These are phyloP conservation scores for Xiphydria camelus DNA, from an alignment of 2,888 invertebrate genomes.

Conservation along the genomic window DNA sequence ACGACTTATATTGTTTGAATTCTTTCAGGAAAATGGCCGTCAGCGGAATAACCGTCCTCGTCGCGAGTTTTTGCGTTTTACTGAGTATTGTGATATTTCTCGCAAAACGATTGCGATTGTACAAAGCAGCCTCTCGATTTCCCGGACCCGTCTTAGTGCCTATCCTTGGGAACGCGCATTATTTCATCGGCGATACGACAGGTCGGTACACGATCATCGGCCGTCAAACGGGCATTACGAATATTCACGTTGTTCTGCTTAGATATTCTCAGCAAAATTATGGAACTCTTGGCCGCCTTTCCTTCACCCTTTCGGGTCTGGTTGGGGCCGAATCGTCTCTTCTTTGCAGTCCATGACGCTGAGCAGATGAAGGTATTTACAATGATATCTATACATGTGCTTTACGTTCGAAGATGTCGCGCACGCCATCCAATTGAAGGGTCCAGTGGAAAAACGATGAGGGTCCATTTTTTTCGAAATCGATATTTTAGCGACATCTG, in stretches of 20 bases:
- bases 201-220: slow-evolving; percentile 16
- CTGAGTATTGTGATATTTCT: slow-evolving; percentile 21
- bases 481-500: no score
- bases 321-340: slow-evolving; percentile 30
- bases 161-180: slow-evolving; percentile 34
- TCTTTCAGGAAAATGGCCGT: no score
- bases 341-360: slow-evolving; percentile 30
- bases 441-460: no score
- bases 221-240: no score
- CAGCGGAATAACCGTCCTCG: slow-evolving; percentile 6
- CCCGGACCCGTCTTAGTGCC: slow-evolving; percentile 33
- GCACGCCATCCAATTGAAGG: no score
- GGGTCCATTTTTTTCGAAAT: no score
- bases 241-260: slow-evolving; percentile 10
- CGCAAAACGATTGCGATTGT: slow-evolving; percentile 19
- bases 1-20: no score
- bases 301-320: slow-evolving; percentile 35
- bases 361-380: slow-evolving; percentile 41
- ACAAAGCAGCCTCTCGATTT: slow-evolving; percentile 24
- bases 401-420: no score
- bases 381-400: no score
- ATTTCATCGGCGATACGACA: slow-evolving; percentile 31
- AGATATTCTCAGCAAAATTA: slow-evolving; percentile 33
- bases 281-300: slow-evolving; percentile 24
- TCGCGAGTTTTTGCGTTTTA: slow-evolving; percentile 14